Evolutionary conservation across 2,888 invertebrate species (phyloP), one percentile per base, ranked within the genome.

Genomic region (Phyllotreta cruciferae): DNA sequence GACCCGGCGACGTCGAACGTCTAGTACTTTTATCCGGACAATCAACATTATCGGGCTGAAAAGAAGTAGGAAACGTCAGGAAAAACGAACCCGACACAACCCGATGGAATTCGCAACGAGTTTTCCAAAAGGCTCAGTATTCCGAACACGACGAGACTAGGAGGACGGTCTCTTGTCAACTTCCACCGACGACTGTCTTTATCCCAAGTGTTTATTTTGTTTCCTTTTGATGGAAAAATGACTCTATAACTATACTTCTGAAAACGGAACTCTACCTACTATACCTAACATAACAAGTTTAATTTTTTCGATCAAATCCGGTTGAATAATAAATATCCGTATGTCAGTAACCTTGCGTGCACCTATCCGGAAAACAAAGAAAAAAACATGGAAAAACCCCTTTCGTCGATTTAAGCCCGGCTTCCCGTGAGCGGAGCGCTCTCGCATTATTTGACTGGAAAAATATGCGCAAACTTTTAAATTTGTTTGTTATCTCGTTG

Each of bases 21-120:
- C 70, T 63, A 52, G 66, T 66, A 66, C 72, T 70, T 70, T 68
- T 72, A 72, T 74, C 71, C 74, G 73, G 73, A 74, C 72, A 74
- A 73, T 72, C 74, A 73, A 67, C 73, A 71, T 71, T 72, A 71
- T 70, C 69, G 67, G n/a, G 66, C 56, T 50, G 60, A 24, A 60
- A 64, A 55, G 60, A 55, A 52, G 58, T 55, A 54, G 47, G 62
- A 54, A 52, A 52, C 54, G 60, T 52, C 60, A 24, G 55, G 47
- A 34, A 58, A 49, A 60, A 42, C 60, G 56, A 47, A 52, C 58
- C n/a, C 56, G 56, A 62, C 60, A 57, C 63, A 56, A 34, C 13
- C 56, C 53, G 34, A 39, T 39, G 60, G 65, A 63, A 63, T 66
- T 64, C 45, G 62, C 56, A 67, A 49, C 44, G 47, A 62, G 53